Evolutionary conservation across 2,888 invertebrate species (phyloP).

Genomic region (Pristionchus maxplancki): DNA sequence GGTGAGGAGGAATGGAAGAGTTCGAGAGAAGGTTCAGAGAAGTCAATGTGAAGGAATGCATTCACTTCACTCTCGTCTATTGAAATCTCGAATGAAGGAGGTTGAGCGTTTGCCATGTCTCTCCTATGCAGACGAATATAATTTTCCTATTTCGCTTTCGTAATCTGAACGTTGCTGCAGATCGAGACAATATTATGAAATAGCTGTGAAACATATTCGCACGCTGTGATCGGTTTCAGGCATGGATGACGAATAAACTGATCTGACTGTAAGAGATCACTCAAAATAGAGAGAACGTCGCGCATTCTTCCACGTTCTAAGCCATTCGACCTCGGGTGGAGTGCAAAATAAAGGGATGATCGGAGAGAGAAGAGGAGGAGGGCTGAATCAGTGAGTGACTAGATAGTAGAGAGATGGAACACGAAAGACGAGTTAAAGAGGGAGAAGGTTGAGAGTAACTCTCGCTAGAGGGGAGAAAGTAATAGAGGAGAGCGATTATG

Average conservation of each 20-base stretch:
- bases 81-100: too few relatives aligned
- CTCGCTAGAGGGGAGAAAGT: slow-evolving; percentile 31
- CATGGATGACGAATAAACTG: too few relatives aligned
- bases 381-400: slow-evolving; percentile 33
- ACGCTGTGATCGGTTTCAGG: too few relatives aligned
- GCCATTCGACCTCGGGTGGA: slow-evolving; percentile 21
- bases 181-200: background rate
- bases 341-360: slow-evolving; percentile 27
- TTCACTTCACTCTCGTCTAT: background rate
- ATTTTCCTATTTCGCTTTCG: background rate
- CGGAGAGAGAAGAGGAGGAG: background rate
- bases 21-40: background rate
- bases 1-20: background rate
- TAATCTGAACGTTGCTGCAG: background rate
- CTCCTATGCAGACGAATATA: too few relatives aligned
- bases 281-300: background rate
- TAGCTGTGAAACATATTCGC: background rate
- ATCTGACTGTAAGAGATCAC: background rate
- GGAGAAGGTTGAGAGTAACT: slow-evolving; percentile 9
- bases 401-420: slow-evolving; percentile 1
- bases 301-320: slow-evolving; percentile 8
- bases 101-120: too few relatives aligned
- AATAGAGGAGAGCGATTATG: slow-evolving; percentile 15
- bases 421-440: background rate
- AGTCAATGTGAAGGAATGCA: background rate